Percentiles rank a stretch among this genome's conserved stretches.
These are phyloP conservation scores for Salvator merianae DNA, from an alignment of 2,113 vertebrate species.

Conservation along the genomic window DNA sequence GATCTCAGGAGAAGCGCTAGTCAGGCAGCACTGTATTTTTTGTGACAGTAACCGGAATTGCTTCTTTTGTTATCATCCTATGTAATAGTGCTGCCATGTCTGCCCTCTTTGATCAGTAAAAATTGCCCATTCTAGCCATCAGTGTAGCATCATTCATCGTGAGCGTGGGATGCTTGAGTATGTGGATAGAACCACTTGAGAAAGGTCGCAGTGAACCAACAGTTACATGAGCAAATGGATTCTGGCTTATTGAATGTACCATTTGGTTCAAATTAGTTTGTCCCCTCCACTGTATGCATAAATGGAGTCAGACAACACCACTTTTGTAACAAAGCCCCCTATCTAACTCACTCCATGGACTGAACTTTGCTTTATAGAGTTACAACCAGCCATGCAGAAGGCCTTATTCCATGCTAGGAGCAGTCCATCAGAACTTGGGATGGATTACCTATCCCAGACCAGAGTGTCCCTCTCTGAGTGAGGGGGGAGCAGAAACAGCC, in stretches of 20 bases:
- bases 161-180: not conserved
- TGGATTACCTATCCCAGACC: too few relatives aligned
- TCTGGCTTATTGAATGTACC: not conserved
- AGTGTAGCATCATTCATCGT: not conserved
- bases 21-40: not conserved
- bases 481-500: too few relatives aligned
- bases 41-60: not conserved
- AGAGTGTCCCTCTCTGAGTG: too few relatives aligned
- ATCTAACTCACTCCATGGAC: too few relatives aligned
- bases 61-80: not conserved
- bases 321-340: too few relatives aligned
- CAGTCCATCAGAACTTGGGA: too few relatives aligned
- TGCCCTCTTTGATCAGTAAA: not conserved
- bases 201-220: not conserved
- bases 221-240: not conserved
- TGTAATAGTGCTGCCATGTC: not conserved
- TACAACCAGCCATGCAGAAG: too few relatives aligned
- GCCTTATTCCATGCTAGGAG: too few relatives aligned
- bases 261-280: not conserved
- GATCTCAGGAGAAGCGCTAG: too few relatives aligned
- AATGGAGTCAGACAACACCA: too few relatives aligned
- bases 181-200: not conserved
- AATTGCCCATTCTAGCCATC: not conserved
- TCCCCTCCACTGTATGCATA: too few relatives aligned
- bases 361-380: too few relatives aligned